Base-by-base conservation (phyloP, 92 coral and sea anemone species). In the Diadumene lineata region DNA sequence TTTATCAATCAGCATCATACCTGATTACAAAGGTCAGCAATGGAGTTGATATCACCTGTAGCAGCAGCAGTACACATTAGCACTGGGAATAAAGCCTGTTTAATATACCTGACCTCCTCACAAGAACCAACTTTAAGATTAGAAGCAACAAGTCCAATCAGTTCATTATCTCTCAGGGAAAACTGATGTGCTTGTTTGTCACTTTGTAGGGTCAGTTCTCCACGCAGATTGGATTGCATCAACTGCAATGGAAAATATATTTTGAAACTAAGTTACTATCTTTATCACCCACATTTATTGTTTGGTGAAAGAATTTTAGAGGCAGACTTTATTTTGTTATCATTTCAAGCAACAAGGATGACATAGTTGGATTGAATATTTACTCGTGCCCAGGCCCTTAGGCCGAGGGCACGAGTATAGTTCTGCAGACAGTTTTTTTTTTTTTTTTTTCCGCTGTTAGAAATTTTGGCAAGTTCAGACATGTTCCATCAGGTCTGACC, bases 41-140 rank as follows among this genome's bases (percentile, higher is more conserved):
- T 80, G 19, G 86, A 71, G 0, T 71, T 92, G 30, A 87, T 79
- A 66, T 96, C 88, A 0, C 96, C 99, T 32, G 68, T 80, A 21
- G 87, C 87, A 6, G 99, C 90, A 0, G 99, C 99, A n/a, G 89
- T 84, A 64, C 99, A 96, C 93, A 89, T 83, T 24, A 96, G 74
- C 0, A 96, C 86, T 10, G 99, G 99, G 66, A 86, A 88, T 70
- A 96, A 70, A 0, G 99, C 97, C 81, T 87, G 92, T 70, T 92
- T 90, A 79, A 96, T 96, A 66, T 85, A 92, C 66, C 90, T 82
- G 56, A 96, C 97, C 77, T 96, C 99, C 96, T 94, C 90, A 29
- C 87, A 81, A 6, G 98, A 94, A 29, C 97, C 94, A 43, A 92
- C 98, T 66, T 83, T 91, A 15, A 94, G 74, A 16, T 90, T 90